Conservation (phyloP, 1,140 invertebrate species). For the Eufriesea mexicana region DNA sequence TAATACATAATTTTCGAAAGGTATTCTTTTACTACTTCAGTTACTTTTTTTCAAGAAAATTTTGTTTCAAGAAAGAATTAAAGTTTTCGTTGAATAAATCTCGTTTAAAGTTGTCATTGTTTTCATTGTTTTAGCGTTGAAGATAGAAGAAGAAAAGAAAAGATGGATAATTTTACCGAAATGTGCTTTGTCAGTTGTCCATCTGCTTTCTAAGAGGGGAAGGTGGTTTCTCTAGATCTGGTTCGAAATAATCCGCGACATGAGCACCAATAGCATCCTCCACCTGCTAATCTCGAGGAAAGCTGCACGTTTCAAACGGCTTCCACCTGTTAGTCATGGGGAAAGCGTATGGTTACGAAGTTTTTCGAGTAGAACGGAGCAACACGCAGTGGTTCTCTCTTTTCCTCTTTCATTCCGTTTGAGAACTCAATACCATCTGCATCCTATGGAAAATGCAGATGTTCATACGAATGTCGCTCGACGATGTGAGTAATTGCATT, state of each 20-base stretch:
- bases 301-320: slow-evolving; percentile 58
- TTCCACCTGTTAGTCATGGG: slow-evolving; percentile 66
- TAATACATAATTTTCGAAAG: slow-evolving; percentile 15
- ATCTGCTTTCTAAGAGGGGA: slow-evolving; percentile 42
- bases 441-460: slow-evolving; percentile 32
- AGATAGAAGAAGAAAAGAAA: not conserved
- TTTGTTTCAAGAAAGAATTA: not conserved
- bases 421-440: slow-evolving; percentile 29
- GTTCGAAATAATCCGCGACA: slow-evolving; percentile 57
- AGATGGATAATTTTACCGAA: not conserved
- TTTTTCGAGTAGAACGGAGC: slow-evolving; percentile 58
- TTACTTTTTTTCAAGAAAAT: too few species aligned
- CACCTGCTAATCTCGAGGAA: slow-evolving; percentile 65
- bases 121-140: too few species aligned
- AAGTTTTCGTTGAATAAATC: not conserved
- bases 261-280: slow-evolving; percentile 41
- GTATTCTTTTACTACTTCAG: too few species aligned
- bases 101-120: not conserved
- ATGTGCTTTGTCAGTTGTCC: slow-evolving; percentile 27
- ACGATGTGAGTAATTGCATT: not conserved
- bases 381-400: slow-evolving; percentile 35
- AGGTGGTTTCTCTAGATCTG: slow-evolving; percentile 11
- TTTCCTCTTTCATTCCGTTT: not conserved
- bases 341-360: slow-evolving; percentile 62
- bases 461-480: not conserved